These are phyloP conservation scores for Ornithoptera priamus DNA, from an alignment of 2,888 invertebrate genomes.

Conservation along the genomic window DNA sequence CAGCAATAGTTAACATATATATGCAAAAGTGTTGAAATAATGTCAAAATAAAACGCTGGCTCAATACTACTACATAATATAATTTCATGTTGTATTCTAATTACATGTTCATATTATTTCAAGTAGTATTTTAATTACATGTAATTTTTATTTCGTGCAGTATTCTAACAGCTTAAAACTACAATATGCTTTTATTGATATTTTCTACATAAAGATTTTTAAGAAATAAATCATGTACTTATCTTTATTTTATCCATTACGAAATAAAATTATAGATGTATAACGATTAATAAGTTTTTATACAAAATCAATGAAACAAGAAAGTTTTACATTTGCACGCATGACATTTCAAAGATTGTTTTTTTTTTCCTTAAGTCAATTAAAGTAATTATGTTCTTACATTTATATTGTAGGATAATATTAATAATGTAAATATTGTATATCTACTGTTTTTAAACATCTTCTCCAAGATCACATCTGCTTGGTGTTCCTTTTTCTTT, in stretches of 20 bases:
- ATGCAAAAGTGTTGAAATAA: no score
- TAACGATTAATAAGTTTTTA: slow-evolving; percentile 15
- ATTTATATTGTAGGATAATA: slow-evolving; percentile 3
- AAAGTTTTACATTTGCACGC: not conserved
- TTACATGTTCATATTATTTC: not conserved
- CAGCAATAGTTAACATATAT: no score
- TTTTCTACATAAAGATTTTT: slow-evolving; percentile 12
- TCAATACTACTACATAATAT: slow-evolving; percentile 9
- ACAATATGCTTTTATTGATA: not conserved
- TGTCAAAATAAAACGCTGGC: not conserved
- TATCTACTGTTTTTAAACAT: slow-evolving; percentile 34
- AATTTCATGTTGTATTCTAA: not conserved
- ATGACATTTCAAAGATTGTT: slow-evolving; percentile 5
- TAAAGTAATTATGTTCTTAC: slow-evolving; percentile 1
- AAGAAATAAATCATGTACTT: slow-evolving; percentile 22
- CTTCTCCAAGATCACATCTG: slow-evolving; percentile 54
- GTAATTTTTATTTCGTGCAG: not conserved
- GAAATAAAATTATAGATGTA: slow-evolving; percentile 16
- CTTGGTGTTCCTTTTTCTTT: slow-evolving; percentile 48
- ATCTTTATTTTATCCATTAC: slow-evolving; percentile 5
- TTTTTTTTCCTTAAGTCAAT: not conserved
- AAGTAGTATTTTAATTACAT: not conserved
- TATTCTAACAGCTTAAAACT: slow-evolving; percentile 1
- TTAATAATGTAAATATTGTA: not conserved
- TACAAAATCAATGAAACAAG: slow-evolving; percentile 7